Evolutionary conservation across 2,113 vertebrate species (phyloP).

Genomic region (Brachirus orientalis): DNA sequence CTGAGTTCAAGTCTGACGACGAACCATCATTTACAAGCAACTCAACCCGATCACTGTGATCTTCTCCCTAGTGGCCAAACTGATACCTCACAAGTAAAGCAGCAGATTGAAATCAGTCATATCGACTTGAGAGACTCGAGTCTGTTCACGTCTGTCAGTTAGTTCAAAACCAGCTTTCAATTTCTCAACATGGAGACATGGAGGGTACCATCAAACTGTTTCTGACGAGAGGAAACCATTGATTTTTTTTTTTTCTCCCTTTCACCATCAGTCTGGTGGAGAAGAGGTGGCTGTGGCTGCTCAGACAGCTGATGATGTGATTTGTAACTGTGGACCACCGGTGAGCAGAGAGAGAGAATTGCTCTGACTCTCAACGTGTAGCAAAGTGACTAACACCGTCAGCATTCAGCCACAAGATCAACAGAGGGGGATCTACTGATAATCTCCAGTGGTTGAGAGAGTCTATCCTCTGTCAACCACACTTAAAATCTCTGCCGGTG

Average conservation of each 20-base stretch:
- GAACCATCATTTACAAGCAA: slow-evolving; percentile 54
- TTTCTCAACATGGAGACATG: slow-evolving; percentile 42
- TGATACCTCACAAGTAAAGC: slow-evolving; percentile 29
- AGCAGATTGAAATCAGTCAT: slow-evolving; percentile 56
- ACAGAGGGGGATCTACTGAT: slow-evolving; percentile 72
- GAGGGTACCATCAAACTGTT: slow-evolving; percentile 75
- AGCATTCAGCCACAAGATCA: slow-evolving; percentile 73
- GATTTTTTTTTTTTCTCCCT: slow-evolving; percentile 85
- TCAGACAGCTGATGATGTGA: slow-evolving; percentile 83
- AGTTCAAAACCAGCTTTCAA: slow-evolving; percentile 71
- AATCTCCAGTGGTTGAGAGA: slow-evolving; percentile 65
- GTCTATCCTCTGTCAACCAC: slow-evolving; percentile 61
- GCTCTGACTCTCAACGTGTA: slow-evolving; percentile 65
- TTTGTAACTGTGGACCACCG: slow-evolving; percentile 77
- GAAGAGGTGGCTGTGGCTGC: slow-evolving; percentile 72
- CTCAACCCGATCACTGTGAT: slow-evolving; percentile 51
- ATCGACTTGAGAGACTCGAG: slow-evolving; percentile 58
- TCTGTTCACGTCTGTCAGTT: slow-evolving; percentile 65
- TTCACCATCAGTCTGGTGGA: slow-evolving; percentile 81
- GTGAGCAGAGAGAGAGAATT: slow-evolving; percentile 69
- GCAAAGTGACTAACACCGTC: slow-evolving; percentile 57
- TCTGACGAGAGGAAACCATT: slow-evolving; percentile 80
- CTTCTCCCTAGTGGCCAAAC: slow-evolving; percentile 18
- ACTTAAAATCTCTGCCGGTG: slow-evolving; percentile 15
- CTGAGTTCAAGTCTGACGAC: slow-evolving; percentile 39